Base-by-base conservation (phyloP, 2,797 vertebrate species). In the Orientallactaga sibirica region DNA sequence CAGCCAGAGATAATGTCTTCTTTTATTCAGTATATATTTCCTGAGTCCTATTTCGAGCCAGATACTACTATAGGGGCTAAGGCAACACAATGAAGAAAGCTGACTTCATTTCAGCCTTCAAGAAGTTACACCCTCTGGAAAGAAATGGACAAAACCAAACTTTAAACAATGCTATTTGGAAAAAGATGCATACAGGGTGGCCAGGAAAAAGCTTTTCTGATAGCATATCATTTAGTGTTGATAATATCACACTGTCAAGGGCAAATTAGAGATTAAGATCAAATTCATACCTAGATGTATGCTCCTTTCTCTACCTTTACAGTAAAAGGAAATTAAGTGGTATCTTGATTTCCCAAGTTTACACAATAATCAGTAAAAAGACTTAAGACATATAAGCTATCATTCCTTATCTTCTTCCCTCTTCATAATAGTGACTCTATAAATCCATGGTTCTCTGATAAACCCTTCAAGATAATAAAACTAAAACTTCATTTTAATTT, bases 371-470 rank as follows among this genome's bases (percentile, higher is more conserved):
- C 18, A 80, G 7, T 80, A 80, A 92, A 80, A 91, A 18, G 24
- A 29, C 9, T 74, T 55, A 93, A 61, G 20, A 55, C 71, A 58
- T 71, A n/a, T 4, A 94, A 81, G 61, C 92, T 73, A n/a, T 79
- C 9, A 29, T 76, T 92, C 85, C 77, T 83, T 95, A 88, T 62
- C 43, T 92, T 91, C 7, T 81, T 84, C 6, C 7, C 7, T 93
- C 7, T 93, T 62, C 37, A 83, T 48, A 55, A 0, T 82, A 41
- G 43, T 2, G 0, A 0, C 41, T 89, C 80, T 89, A 3, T 84
- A 81, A 90, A 75, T 92, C 52, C 79, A 62, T 87, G 55, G 27
- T 87, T 91, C 79, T 88, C 33, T 70, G 20, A 89, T 71, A 84
- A 1, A 73, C 29, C 33, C 37, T 85, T 93, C 3, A n/a, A 76